These are phyloP conservation scores for Vireo altiloquus DNA, from an alignment of 2,113 vertebrate species.

Conservation along the genomic window DNA sequence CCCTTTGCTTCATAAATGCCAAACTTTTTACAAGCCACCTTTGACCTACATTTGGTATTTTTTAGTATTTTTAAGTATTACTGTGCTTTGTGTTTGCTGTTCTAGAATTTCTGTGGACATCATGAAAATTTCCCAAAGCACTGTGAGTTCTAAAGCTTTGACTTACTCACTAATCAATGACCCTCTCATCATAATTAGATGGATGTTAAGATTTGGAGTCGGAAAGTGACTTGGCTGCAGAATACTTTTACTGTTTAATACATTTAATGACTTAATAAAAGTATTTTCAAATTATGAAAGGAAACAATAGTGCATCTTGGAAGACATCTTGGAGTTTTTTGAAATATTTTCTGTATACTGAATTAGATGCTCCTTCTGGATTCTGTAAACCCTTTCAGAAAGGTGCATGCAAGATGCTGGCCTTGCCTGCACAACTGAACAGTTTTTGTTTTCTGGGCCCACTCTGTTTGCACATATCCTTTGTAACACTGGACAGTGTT, in stretches of 20 bases:
- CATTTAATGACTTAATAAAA: neutral
- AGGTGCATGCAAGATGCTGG: neutral
- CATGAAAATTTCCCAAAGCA: neutral
- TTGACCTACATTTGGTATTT: neutral
- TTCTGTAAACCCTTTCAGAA: neutral
- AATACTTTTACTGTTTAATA: neutral
- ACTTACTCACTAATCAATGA: neutral
- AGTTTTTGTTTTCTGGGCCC: neutral
- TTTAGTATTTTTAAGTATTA: neutral
- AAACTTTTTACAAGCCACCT: neutral
- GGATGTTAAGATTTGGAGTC: neutral
- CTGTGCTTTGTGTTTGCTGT: neutral
- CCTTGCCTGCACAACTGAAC: neutral
- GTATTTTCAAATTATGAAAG: neutral
- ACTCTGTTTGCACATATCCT: neutral
- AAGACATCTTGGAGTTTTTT: neutral
- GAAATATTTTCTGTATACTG: neutral
- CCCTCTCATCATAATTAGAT: neutral
- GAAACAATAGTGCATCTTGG: neutral
- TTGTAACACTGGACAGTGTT: neutral
- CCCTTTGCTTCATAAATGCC: neutral
- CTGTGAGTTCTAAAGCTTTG: neutral
- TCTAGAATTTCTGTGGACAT: neutral
- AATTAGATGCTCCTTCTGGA: neutral
- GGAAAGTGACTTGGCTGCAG: neutral